Evolutionary conservation across 2,113 vertebrate genomes (phyloP), one percentile per base, ranked within the genome.

Genomic region (Argyrosomus japonicus): DNA sequence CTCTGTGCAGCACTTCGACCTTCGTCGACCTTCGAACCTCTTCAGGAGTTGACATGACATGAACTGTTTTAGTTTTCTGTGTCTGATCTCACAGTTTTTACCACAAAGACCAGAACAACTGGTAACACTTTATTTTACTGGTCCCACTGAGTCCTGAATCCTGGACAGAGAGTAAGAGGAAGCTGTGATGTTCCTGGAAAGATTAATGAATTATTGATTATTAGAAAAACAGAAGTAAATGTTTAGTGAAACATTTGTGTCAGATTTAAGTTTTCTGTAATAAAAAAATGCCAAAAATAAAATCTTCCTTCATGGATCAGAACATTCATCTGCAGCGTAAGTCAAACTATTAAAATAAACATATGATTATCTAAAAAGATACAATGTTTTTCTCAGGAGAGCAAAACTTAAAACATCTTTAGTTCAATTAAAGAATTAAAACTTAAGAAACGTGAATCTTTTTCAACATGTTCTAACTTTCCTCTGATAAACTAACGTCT

Each of bases 191-290:
- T 74, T 75, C 43, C 58, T 58, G 51, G n/a, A 56, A n/a, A 64
- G 17, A 21, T 58, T 1, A 3, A 14, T 63, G 0, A 50, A 18
- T 10, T 75, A 0, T 21, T 48, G 9, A 50, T 21, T 51, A 43
- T 51, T 69, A 25, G 9, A 12, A 19, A 29, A 43, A 36, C 14
- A 43, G 3, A 18, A 36, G 14, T 61, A 29, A 32, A n/a, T 82
- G 74, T 85, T 81, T 53, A 23, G 50, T 63, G 50, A 77, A 50
- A 60, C 15, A 23, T 63, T 11, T 80, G 60, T 81, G 68, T 40
- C 8, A 72, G 54, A 64, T 1, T 19, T 3, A 76, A 4, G 61
- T 75, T 75, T 75, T 15, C 45, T 68, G 53, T 75, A 81, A 81
- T 82, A 82, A 82, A 81, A 50, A 70, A 23, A 70, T 79, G 5